Evolutionary conservation across 1,140 invertebrate species (phyloP).

Genomic region (Liolophura sinensis): DNA sequence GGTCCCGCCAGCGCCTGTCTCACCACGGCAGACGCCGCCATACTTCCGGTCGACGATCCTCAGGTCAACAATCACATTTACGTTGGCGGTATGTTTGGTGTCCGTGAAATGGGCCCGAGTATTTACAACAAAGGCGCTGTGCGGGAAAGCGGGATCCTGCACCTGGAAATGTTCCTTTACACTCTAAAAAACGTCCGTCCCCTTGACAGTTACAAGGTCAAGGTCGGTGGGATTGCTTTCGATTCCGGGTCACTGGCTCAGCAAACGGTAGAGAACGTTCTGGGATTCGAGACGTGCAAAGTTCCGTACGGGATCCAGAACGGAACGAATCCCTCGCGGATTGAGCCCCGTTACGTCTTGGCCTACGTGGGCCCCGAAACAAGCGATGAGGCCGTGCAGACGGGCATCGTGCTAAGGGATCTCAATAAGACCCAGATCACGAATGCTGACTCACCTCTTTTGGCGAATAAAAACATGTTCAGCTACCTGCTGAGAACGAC

Average conservation of each 20-base stretch:
- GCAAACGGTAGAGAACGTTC: slow-evolving; percentile 33
- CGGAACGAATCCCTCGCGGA: not conserved
- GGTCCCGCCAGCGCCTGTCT: too few species aligned
- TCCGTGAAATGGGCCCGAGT: slow-evolving; percentile 26
- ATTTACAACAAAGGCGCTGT: slow-evolving; percentile 18
- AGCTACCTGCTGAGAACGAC: slow-evolving; percentile 35
- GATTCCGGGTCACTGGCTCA: slow-evolving; percentile 36
- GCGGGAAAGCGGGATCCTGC: slow-evolving; percentile 24
- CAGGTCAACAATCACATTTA: slow-evolving; percentile 28
- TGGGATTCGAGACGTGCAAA: slow-evolving; percentile 36
- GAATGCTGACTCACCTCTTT: slow-evolving; percentile 26
- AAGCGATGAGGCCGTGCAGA: slow-evolving; percentile 22
- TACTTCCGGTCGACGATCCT: too few species aligned
- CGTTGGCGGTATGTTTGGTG: slow-evolving; percentile 37
- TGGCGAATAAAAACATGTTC: slow-evolving; percentile 16
- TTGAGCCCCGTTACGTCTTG: slow-evolving; percentile 30
- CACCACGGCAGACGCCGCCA: too few species aligned
- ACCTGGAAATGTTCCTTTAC: slow-evolving; percentile 49
- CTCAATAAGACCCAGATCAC: slow-evolving; percentile 33
- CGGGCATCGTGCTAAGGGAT: slow-evolving; percentile 23
- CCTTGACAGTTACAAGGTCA: slow-evolving; percentile 8
- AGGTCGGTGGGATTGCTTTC: slow-evolving; percentile 39
- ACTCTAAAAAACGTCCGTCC: slow-evolving; percentile 28
- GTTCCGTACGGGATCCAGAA: not conserved
- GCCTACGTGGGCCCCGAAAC: slow-evolving; percentile 36